Conservation (phyloP, 1,140 invertebrate species). For the Antheraea mylitta region DNA sequence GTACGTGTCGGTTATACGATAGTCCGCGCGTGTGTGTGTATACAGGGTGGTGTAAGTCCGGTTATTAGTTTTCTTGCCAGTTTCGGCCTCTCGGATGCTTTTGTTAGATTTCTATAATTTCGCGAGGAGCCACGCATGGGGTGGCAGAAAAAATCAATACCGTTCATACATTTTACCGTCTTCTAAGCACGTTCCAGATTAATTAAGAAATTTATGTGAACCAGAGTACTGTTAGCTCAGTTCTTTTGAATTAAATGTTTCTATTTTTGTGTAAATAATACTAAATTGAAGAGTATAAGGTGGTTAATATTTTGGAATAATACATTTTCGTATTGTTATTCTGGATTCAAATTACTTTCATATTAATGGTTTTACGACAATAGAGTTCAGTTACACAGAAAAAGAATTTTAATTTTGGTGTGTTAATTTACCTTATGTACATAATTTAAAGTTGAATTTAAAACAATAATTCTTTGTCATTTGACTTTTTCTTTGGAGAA, state of each 20-base stretch:
- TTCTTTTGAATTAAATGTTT: neutral
- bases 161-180: neutral
- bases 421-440: too few relatives aligned
- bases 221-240: too few relatives aligned
- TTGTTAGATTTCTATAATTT: constrained; percentile 77
- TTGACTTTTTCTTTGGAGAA: too few relatives aligned
- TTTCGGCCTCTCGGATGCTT: constrained; percentile 63
- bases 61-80: constrained; percentile 77
- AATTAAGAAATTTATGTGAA: constrained; percentile 3
- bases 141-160: constrained; percentile 54
- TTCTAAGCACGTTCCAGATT: neutral
- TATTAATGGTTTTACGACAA: too few relatives aligned
- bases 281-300: too few relatives aligned
- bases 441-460: too few relatives aligned
- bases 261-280: neutral
- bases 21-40: constrained; percentile 35
- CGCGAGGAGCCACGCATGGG: constrained; percentile 48
- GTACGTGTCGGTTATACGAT: constrained; percentile 21
- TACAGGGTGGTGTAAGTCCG: constrained; percentile 53
- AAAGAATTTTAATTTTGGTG: too few relatives aligned
- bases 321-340: too few relatives aligned
- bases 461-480: too few relatives aligned
- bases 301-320: too few relatives aligned
- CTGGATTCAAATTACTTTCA: too few relatives aligned
- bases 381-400: too few relatives aligned